Evolutionary conservation across 2,797 vertebrate species (phyloP), one percentile per base, ranked within the genome.

Genomic region (Clarias fuscus): DNA sequence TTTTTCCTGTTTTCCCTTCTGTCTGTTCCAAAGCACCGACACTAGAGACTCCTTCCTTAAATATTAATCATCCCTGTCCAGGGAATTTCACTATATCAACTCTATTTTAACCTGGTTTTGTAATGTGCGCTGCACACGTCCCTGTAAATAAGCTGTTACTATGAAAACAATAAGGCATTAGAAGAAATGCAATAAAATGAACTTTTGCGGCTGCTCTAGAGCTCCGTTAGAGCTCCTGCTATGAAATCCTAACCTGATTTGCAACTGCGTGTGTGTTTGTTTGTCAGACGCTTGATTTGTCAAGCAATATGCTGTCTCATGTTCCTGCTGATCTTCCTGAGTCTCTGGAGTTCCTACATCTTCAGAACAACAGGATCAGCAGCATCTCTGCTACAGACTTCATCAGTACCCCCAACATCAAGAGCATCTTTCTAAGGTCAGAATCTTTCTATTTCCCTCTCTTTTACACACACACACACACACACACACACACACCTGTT

Each of bases 351-450:
- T 98, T 97, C 86, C 93, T 99, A 15, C 96, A 99, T 90, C 96
- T 99, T 87, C 97, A 98, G 91, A 96, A 94, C 90, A 99, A 99
- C 91, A 96, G 95, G 90, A 99, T 99, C 88, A 96, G 96, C 83
- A 91, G 87, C 0, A 88, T 99, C 86, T 92, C 96, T 0, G 95
- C 95, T 62, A 94, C 94, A 3, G 96, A 96, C 33, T 99, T 99
- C 79, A 96, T 97, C 90, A 95, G 96, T 83, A 98, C 97, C 0
- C 98, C 98, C 59, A 98, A 98, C 86, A 97, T 99, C 92, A 99
- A 97, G 91, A 97, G 97, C 80, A 96, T 99, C 94, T 98, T 96
- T 90, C 96, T 99, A 89, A 96, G 97, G 98, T 99, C 90, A 91
- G 92, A 70, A 43, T 18, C 24, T 27, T 33, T 72, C 81, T 27